Evolutionary conservation across 2,888 invertebrate species (phyloP), one percentile per base, ranked within the genome.

Genomic region (Autographa gamma): DNA sequence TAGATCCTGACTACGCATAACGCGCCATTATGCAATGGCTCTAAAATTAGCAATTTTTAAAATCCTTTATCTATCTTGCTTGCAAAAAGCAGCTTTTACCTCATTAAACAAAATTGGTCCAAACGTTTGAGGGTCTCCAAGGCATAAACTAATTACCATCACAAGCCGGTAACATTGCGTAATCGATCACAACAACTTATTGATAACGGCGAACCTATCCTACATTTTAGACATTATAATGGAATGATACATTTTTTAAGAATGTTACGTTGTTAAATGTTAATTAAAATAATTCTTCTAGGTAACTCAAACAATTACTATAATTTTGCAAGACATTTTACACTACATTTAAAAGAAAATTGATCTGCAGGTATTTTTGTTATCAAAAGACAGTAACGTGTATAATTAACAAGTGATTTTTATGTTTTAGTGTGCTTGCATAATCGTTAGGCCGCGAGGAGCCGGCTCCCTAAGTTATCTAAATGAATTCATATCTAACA

Each of bases 171-270:
- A 79, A 69, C 63, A 82, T 76, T 71, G 74, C 72, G 69, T 77
- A 77, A 82, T 79, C 65, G 54, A 82, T 72, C 66, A 82, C 73
- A 76, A 82, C 86, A 88, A 90, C 91, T 93, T 91, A 94, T 88
- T 87, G 86, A 92, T 92, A 91, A 92, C 88, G 88, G 89, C 89
- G 90, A 90, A 93, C 92, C 94, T 95, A 95, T 91, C 90, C 94
- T 95, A 95, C 92, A 88, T 91, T 94, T 94, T 94, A 95, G 92
- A 93, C 88, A 91, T 91, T 93, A 94, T 89, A 94, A 92, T 95
- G 95, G 95, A 95, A 95, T 95, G 95, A 95, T 95, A 95, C 90
- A 92, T 94, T 94, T 81, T 93, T 92, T 86, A 93, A 95, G 95
- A 95, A 95, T 95, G 95, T 95, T 91, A 89, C 90, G 91, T 93